phyloP scores from a whole-genome alignment of 1,140 invertebrate species.

The Latrodectus geometricus region DNA sequence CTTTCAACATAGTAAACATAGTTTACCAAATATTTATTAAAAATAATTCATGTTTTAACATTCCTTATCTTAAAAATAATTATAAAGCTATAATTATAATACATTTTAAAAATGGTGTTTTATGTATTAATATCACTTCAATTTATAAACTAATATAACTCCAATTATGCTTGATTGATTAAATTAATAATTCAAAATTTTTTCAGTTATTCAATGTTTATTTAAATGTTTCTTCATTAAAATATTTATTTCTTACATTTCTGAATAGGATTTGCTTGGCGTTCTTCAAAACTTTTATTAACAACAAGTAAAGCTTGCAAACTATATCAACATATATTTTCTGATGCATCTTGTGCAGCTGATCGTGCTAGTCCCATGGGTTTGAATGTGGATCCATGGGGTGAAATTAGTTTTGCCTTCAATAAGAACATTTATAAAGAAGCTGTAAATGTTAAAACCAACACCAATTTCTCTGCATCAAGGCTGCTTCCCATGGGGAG shows the following conservation, averaged over 20 bases:
- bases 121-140: no score
- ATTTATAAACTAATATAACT: no score
- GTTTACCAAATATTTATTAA: no score
- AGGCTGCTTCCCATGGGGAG: constrained; percentile 62
- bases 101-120: no score
- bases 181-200: background rate
- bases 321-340: constrained; percentile 86
- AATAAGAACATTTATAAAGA: constrained; percentile 66
- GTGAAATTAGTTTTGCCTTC: constrained; percentile 74
- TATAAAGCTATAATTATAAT: no score
- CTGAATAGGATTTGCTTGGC: constrained; percentile 80
- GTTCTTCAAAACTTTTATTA: constrained; percentile 83
- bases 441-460: constrained; percentile 31
- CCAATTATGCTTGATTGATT: no score
- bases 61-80: no score
- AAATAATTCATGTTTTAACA: no score
- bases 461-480: constrained; percentile 46
- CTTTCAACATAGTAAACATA: no score
- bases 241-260: constrained; percentile 13
- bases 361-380: constrained; percentile 90
- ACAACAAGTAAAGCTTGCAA: constrained; percentile 88
- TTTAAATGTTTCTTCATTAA: background rate
- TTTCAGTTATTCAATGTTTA: background rate
- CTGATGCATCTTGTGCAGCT: constrained; percentile 86
- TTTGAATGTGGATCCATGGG: constrained; percentile 81